Base-by-base conservation (phyloP, 1,140 invertebrate genomes). In the Drosophila mayri region DNA sequence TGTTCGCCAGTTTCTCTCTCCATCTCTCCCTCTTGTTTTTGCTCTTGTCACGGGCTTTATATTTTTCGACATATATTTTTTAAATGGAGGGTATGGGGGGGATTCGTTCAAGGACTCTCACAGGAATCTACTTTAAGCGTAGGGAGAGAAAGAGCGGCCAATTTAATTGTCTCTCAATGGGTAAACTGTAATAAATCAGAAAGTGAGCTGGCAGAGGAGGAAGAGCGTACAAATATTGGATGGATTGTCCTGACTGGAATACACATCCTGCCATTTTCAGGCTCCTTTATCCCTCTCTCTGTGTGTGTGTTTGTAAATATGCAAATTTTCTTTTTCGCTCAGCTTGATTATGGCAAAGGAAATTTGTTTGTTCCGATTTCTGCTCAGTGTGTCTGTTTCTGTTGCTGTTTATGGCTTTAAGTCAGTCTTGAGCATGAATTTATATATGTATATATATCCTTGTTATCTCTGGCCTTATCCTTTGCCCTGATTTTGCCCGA, bases 121-220 rank as follows among this genome's bases (percentile, higher is more conserved):
- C 52, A 4, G 43, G 65, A 38, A 22, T 64, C 60, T 65, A 38
- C 43, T 66, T 58, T 30, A 76, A 59, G 25, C 28, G 40, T 40
- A 46, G 8, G 8, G 20, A 22, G 18, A 12, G 37, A 38, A 16
- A n/a, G 32, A 66, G 49, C 57, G 54, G 32, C 30, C 78, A 60
- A 62, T 88, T 87, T 88, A 88, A 87, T 87, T 87, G 83, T 88
- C 79, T 73, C 35, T 73, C 67, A 66, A 64, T 65, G 54, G 61
- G 32, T 25, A 41, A 76, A 71, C 50, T 77, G 83, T 71, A 80
- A 87, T 87, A 87, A 87, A 87, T 87, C 83, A 68, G 72, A 63
- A 38, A 28, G 18, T 35, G 50, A 54, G 18, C 47, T 30, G 25
- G 12, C 44, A 41, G 16, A 20, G 25, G 16, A 35, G 40, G 9